Base-by-base conservation (phyloP, 2,888 invertebrate species). In the Agrilus mali region DNA sequence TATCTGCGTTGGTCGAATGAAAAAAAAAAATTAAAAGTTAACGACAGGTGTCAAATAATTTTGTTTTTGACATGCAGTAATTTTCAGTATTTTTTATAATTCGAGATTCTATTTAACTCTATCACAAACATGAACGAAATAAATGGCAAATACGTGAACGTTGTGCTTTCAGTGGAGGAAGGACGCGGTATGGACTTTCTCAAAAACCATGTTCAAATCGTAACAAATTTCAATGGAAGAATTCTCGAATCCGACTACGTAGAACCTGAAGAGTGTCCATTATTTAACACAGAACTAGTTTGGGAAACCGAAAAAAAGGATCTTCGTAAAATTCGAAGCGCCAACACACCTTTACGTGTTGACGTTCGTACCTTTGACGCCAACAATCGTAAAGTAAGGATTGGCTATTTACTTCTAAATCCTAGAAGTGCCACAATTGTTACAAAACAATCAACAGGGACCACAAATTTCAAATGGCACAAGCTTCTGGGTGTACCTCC, bases 231-330 rank as follows among this genome's bases (percentile, higher is more conserved):
- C 48, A 61, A 61, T 37, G 61, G 59, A 33, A 52, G 65, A 43
- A 51, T 60, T 14, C 52, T 66, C 46, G 82, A 86, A 63, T 79
- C 85, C 0, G 82, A 83, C 56, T 70, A 75, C 12, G 71, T 73
- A 7, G 68, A 74, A 2, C 70, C 79, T 0, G 68, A 70, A 27
- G 71, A 74, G 38, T 66, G 71, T 43, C 80, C 82, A 1, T 65
- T 73, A 36, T 84, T 85, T 59, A 78, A 79, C 49, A 81, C 80
- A 16, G 82, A 85, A 60, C 73, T 86, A 43, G 77, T 84, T 40
- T 87, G 86, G 86, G 84, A 86, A 62, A 78, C 81, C 3, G 81
- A 82, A 52, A 81, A 82, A 64, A 73, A 75, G 52, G 72, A 76
- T 46, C 70, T 86, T 51, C 73, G 84, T 54, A 84, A 82, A 61